These are phyloP conservation scores for Mylabris phalerata DNA, from an alignment of 1,140 invertebrate genomes.

Conservation along the genomic window DNA sequence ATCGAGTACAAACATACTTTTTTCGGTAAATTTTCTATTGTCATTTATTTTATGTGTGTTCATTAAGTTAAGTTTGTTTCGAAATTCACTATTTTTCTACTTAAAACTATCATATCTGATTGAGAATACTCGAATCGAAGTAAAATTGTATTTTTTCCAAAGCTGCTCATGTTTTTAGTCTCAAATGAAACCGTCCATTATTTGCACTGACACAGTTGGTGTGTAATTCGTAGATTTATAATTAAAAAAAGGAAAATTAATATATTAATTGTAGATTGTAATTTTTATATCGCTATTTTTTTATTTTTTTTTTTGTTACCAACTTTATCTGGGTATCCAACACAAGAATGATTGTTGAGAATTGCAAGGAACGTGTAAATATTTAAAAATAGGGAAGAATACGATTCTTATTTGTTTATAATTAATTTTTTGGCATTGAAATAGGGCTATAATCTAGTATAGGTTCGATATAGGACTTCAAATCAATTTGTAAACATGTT, in stretches of 20 bases:
- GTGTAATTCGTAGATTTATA: conserved; percentile 4
- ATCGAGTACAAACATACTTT: conserved; percentile 1
- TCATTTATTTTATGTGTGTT: no score
- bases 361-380: no score
- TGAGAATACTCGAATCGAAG: not conserved
- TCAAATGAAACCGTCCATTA: conserved; percentile 33
- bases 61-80: not conserved
- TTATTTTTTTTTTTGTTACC: conserved; percentile 14
- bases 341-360: no score
- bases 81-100: conserved; percentile 14
- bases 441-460: not conserved
- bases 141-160: not conserved
- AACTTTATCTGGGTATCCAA: no score
- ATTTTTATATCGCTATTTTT: conserved; percentile 19
- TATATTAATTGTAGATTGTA: conserved; percentile 19
- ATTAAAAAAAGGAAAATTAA: conserved; percentile 6
- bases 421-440: not conserved
- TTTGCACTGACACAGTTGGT: conserved; percentile 28
- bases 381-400: not conserved
- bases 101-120: conserved; percentile 8
- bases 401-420: not conserved
- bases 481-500: conserved; percentile 30
- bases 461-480: conserved; percentile 1
- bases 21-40: not conserved
- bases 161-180: conserved; percentile 22